Base-by-base conservation (phyloP, 1,140 invertebrate species). In the Drosophila pectinifera region DNA sequence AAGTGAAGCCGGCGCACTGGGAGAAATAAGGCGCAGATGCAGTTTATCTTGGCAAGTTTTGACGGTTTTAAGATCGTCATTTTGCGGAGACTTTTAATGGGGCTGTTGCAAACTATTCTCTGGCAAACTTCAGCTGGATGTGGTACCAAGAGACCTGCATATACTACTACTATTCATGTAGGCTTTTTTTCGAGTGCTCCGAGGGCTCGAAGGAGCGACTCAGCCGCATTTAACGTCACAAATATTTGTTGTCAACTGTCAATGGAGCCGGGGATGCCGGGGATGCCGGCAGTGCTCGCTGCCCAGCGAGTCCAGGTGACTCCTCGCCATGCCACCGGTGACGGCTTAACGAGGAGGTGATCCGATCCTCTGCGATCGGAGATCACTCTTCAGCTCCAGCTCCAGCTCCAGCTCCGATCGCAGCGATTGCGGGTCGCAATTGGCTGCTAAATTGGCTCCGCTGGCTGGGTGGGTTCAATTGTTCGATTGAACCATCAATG, bases 191-290 rank as follows among this genome's bases (percentile, higher is more conserved):
- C 7, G 0, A 11, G 36, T 68, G 64, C 4, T n/a, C n/a, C n/a
- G 43, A 42, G 62, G 46, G 45, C 36, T 43, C 61, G 28, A 58
- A 48, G 61, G 14, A 48, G 18, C 55, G 22, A 22, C 22, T n/a
- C 41, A 57, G 59, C 48, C 39, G 68, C 85, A 80, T 80, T 88
- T 90, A 88, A 89, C 80, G 84, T 84, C 84, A 80, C 73, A 88
- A 90, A 88, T 88, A 88, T 88, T 88, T 88, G 85, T 88, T 88
- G 84, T 90, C 84, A 88, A 88, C 79, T 88, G 84, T 88, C 75
- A 62, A 36, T 63, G 36, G 70, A 45, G 70, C 61, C 63, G 69
- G 49, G 13, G 31, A 14, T 53, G 20, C 20, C 41, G 20, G 5
- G 4, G 22, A 22, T 22, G 20, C 26, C 41, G 20, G 6, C 22